Base-by-base conservation (phyloP, 92 coral and sea anemone species). In the Palythoa heliodiscus region DNA sequence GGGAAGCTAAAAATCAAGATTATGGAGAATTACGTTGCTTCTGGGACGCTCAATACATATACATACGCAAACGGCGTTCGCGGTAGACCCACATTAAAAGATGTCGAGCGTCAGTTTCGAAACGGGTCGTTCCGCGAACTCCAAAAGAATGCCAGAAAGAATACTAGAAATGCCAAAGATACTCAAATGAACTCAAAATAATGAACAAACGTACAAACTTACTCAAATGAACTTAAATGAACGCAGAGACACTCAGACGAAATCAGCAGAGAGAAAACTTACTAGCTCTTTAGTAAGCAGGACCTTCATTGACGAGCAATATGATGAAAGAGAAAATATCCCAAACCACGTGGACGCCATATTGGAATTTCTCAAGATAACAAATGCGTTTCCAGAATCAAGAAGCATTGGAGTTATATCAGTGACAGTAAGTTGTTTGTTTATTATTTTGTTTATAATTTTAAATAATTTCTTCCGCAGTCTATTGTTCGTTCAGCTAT, bases 311-410 rank as follows among this genome's bases (percentile, higher is more conserved):
- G 83, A 85, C 83, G 88, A 85, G 79, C 55, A 85, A 47, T 85
- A 83, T 39, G 73, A 66, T 52, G 83, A 55, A 80, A 85, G 88
- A 73, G 83, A 73, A 85, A 85, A 85, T 85, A 85, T 73, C 53
- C 88, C 83, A 85, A 85, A 75, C 88, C 58, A 60, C 88, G 57
- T 85, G 75, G 83, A 29, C 35, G 35, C 35, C 35, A 29, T 29
- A 29, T 29, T 29, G 87, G 82, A 83, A 83, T 83, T 64, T 84
- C 76, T 84, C 80, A 84, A 84, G 87, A 84, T 84, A 72, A 70
- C 76, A 74, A 73, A 85, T 73, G 83, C 69, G 88, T 72, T 85
- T 73, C 67, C 88, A 85, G 71, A 73, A 73, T 85, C 87, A 84
- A 84, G 88, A 73, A 57, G 71, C 82, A n/a, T 53, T 85, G 88